Evolutionary conservation across 1,140 invertebrate species (phyloP).

Genomic region (honey bee (Apis mellifera)): Amel_HAv3.1 CM009937.2:10399001-10399500

Average conservation of each 20-base stretch:
- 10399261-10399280: constrained; percentile 50
- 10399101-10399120: not conserved
- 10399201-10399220: constrained; percentile 70
- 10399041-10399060: not conserved
- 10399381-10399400: constrained; percentile 72
- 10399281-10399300: constrained; percentile 71
- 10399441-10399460: constrained; percentile 68
- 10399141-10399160: constrained; percentile 49
- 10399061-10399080: constrained; percentile 16
- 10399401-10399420: constrained; percentile 74
- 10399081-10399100: not conserved
- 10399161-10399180: constrained; percentile 78
- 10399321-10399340: constrained; percentile 80
- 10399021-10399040: not conserved
- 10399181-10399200: constrained; percentile 78
- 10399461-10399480: constrained; percentile 60
- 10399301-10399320: constrained; percentile 75
- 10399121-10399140: constrained; percentile 32
- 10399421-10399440: constrained; percentile 73
- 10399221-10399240: constrained; percentile 43
- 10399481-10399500: constrained; percentile 56
- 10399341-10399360: constrained; percentile 75
- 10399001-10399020: too few species aligned
- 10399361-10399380: constrained; percentile 80
- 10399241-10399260: not conserved